These are phyloP conservation scores for Halocynthia aurantium DNA, from an alignment of 23 tunicate genomes.

Conservation along the genomic window DNA sequence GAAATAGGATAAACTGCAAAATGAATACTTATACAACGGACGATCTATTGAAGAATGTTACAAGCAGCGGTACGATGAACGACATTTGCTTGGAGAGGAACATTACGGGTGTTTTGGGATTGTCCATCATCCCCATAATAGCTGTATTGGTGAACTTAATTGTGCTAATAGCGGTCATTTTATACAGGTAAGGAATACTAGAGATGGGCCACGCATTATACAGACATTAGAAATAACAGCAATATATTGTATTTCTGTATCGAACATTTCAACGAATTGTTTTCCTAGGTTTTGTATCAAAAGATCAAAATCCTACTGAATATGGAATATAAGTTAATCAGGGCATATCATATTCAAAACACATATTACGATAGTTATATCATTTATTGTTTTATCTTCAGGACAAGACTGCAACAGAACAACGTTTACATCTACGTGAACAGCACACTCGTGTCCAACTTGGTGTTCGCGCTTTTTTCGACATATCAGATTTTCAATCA, in stretches of 20 bases:
- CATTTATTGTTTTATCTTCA: background rate
- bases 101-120: background rate
- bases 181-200: slow-evolving; percentile 6
- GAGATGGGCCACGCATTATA: too few species aligned
- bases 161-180: slow-evolving; percentile 9
- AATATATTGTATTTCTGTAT: too few species aligned
- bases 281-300: too few species aligned
- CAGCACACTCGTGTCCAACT: slow-evolving; percentile 12
- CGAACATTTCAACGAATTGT: too few species aligned
- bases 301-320: too few species aligned
- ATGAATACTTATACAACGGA: too few species aligned
- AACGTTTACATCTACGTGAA: slow-evolving; percentile 20
- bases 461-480: background rate
- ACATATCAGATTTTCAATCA: slow-evolving; percentile 10
- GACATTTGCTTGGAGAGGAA: background rate
- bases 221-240: too few species aligned
- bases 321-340: too few species aligned
- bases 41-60: background rate
- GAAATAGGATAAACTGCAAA: too few species aligned
- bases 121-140: slow-evolving; percentile 1
- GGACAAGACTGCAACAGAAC: slow-evolving; percentile 8
- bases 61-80: background rate
- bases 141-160: slow-evolving; percentile 9
- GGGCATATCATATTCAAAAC: too few species aligned
- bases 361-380: background rate